Evolutionary conservation across 2,797 vertebrate genomes (phyloP).

Genomic region (Sitta carolinensis): DNA sequence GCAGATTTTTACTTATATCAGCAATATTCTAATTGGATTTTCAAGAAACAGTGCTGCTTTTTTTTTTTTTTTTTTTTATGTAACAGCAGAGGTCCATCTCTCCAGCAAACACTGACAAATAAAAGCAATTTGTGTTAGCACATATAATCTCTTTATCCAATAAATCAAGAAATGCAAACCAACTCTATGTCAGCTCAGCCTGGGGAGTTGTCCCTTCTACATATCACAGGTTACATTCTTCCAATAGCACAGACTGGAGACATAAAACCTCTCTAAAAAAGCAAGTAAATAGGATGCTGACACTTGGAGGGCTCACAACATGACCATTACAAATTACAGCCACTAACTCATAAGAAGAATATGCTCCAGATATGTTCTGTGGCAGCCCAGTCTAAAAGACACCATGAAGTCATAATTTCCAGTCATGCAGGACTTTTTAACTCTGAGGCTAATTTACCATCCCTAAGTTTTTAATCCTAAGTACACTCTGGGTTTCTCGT

Average conservation of each 20-base stretch:
- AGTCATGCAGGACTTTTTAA: background rate
- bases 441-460: background rate
- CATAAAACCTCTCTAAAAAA: background rate
- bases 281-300: constrained; percentile 34
- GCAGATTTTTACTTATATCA: background rate
- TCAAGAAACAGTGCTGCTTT: background rate
- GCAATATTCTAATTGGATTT: background rate
- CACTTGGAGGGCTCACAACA: background rate
- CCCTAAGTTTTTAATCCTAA: background rate
- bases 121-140: rapidly evolving
- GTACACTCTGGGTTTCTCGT: background rate
- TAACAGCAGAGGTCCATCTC: background rate
- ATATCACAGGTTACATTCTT: background rate
- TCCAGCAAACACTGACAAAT: background rate
- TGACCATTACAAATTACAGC: background rate
- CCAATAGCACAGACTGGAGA: background rate
- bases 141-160: background rate
- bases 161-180: background rate
- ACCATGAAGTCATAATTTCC: constrained; percentile 26
- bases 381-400: background rate
- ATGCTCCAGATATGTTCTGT: background rate
- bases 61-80: background rate
- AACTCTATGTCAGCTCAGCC: background rate
- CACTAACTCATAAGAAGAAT: background rate
- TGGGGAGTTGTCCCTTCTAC: background rate